A percentile compares a stretch with the other conserved stretches of the same genome.
These are phyloP conservation scores for Setipinna tenuifilis DNA, from an alignment of 2,797 vertebrate species.

Conservation along the genomic window DNA sequence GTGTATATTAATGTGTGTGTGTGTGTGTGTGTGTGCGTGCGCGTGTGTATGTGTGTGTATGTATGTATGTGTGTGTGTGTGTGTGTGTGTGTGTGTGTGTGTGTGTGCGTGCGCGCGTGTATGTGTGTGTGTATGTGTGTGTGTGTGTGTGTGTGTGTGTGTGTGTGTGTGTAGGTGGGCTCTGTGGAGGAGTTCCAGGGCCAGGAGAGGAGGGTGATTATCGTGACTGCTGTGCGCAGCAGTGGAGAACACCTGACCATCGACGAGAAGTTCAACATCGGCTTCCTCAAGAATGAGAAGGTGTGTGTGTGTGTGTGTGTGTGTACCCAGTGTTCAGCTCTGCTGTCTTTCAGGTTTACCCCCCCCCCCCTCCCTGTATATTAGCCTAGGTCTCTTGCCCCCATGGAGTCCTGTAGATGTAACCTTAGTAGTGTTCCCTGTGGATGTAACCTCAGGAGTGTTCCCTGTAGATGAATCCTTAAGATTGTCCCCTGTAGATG, in stretches of 20 bases:
- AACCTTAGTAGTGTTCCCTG: no score
- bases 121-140: conserved; percentile 29
- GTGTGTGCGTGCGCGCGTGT: not conserved
- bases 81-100: not conserved
- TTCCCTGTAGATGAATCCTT: no score
- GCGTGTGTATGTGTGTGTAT: not conserved
- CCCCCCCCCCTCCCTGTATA: no score
- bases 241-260: conserved; percentile 66
- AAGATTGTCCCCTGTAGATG: no score
- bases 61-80: not conserved
- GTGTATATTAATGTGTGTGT: not conserved
- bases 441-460: no score
- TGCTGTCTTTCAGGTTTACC: no score
- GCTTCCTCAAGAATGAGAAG: conserved; percentile 93
- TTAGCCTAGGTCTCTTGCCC: not conserved
- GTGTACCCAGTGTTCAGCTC: no score
- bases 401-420: no score
- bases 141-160: conserved; percentile 27
- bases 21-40: not conserved
- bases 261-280: conserved; percentile 83
- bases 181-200: conserved; percentile 97
- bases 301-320: conserved; percentile 58
- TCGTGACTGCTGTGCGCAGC: conserved; percentile 93
- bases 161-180: conserved; percentile 78
- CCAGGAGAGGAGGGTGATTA: conserved; percentile 86